Evolutionary conservation across 2,797 vertebrate genomes (phyloP), one percentile per base, ranked within the genome.

Genomic region (Melanotaenia maccullochi): DNA sequence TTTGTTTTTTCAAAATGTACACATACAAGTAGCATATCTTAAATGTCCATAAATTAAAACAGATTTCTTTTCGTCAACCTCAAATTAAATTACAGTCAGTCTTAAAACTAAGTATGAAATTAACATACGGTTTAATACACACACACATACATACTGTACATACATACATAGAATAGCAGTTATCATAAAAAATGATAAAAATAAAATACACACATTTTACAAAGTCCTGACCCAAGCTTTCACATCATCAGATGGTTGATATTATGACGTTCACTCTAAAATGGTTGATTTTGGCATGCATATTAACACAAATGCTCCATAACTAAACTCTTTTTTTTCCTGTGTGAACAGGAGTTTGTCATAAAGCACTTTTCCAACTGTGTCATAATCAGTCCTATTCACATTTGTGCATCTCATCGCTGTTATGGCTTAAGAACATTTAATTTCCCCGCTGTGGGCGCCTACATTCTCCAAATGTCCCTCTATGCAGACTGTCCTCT

Each of bases 11-110:
- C 90, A 90, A 95, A 95, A 95, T 95, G 76, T 95, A 94, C 93
- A 95, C 94, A 93, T 93, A 95, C 93, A 95, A 90, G 93, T 94
- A 95, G 93, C 94, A 95, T 95, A 93, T 94, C 91, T 90, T 93
- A 92, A 94, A 94, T 93, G 90, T 94, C 86, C 92, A 92, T 91
- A 84, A 83, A 90, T 91, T 87, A 89, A 94, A 92, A 93, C 88
- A 87, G 91, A 93, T 93, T 93, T 94, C 86, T 90, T 92, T 92
- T 90, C 92, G 92, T 89, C 79, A 92, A 92, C 90, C 92, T 90
- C 71, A 94, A 95, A 94, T 93, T 79, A 94, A 94, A 93, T 91
- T 91, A 92, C 88, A 92, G 87, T 90, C 92, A 91, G 87, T 91
- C 88, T 87, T 85, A 72, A 88, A 94, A 93, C 93, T 90, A 93